Conservation (phyloP, 2,888 invertebrate species). For the Aporophyla lueneburgensis region DNA sequence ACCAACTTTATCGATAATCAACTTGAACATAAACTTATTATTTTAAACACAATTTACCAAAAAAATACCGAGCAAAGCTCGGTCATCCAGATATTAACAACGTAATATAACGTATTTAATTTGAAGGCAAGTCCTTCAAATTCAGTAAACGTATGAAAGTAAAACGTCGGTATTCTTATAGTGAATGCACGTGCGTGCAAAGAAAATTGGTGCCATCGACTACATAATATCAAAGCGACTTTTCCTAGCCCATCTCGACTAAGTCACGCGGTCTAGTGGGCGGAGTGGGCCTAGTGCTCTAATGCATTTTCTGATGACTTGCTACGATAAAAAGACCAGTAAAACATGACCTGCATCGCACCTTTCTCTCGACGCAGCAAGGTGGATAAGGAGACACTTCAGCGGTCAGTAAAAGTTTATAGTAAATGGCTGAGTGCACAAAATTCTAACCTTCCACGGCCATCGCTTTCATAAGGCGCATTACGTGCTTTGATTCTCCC, state of each 20-base stretch:
- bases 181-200: neutral
- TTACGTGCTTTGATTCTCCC: slow-evolving; percentile 81
- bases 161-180: neutral
- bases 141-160: neutral
- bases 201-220: slow-evolving; percentile 29
- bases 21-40: too few species aligned
- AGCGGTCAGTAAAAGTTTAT: slow-evolving; percentile 51
- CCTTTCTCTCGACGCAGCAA: slow-evolving; percentile 40
- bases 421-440: slow-evolving; percentile 60
- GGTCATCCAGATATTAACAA: too few species aligned
- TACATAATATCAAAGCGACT: slow-evolving; percentile 39
- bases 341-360: slow-evolving; percentile 46
- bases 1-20: too few species aligned
- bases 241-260: slow-evolving; percentile 53
- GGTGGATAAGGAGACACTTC: slow-evolving; percentile 49
- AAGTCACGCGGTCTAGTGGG: slow-evolving; percentile 53
- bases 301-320: slow-evolving; percentile 57
- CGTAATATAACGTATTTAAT: too few species aligned
- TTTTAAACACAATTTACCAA: too few species aligned
- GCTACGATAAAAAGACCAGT: slow-evolving; percentile 54
- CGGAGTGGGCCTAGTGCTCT: slow-evolving; percentile 33
- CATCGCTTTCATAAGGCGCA: slow-evolving; percentile 82
- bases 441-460: slow-evolving; percentile 77
- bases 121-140: neutral
- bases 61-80: too few species aligned